Percentiles rank a stretch among this genome's conserved stretches.
phyloP scores from a whole-genome alignment of 2,113 vertebrate species.

The Eubucco bourcierii region DNA sequence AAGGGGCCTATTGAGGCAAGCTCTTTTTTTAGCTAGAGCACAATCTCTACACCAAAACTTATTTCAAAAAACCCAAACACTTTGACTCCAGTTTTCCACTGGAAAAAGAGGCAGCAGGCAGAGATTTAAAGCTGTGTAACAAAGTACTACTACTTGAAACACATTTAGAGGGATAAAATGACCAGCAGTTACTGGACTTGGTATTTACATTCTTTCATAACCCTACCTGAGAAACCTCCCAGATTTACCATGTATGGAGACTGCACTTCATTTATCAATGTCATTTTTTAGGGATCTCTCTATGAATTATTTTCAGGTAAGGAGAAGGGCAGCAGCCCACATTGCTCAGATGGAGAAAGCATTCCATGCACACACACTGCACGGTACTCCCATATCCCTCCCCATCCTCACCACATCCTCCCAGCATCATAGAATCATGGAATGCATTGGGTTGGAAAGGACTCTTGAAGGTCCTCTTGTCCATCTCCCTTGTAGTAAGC shows the following conservation, averaged over 20 bases:
- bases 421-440: no score
- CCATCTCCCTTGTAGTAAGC: no score
- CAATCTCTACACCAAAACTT: background rate
- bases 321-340: background rate
- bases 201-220: background rate
- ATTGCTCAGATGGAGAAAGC: background rate
- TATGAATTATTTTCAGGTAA: background rate
- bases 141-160: background rate
- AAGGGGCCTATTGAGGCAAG: background rate
- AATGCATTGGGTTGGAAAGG: no score
- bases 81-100: background rate
- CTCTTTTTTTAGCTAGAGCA: background rate
- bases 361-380: fast-evolving
- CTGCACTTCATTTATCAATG: background rate
- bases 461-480: no score
- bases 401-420: fast-evolving
- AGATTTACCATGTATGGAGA: background rate
- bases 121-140: background rate
- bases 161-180: background rate
- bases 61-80: background rate
- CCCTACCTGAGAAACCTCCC: background rate
- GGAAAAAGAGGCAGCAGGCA: background rate
- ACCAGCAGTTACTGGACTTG: background rate
- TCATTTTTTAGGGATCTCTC: background rate
- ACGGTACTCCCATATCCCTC: background rate